A percentile compares a stretch with the other conserved stretches of the same genome.
Evolutionary conservation across 2,888 invertebrate genomes (phyloP).

Genomic region (Drosophila meridionalis): DNA sequence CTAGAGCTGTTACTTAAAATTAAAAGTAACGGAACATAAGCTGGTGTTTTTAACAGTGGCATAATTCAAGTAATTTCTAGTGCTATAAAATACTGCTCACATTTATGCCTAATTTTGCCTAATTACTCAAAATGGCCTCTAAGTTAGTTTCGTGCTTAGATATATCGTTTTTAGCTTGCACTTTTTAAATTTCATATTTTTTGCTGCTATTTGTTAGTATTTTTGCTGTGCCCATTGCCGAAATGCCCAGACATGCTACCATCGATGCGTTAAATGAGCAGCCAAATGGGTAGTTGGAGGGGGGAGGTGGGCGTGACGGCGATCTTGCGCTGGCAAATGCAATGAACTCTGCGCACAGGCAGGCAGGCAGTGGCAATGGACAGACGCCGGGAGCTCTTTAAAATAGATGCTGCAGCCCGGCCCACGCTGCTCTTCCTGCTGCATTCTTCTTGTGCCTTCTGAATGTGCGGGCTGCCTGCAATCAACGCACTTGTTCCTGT

Average conservation of each 20-base stretch:
- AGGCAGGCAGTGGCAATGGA: slow-evolving; percentile 18
- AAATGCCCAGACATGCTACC: slow-evolving; percentile 44
- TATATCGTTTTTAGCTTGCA: background rate
- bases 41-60: background rate
- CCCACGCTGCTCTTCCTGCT: slow-evolving; percentile 55
- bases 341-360: slow-evolving; percentile 62
- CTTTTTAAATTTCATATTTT: background rate
- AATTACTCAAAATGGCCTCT: slow-evolving; percentile 7
- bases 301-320: background rate
- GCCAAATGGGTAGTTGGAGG: slow-evolving; percentile 8
- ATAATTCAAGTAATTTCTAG: background rate
- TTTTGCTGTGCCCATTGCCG: slow-evolving; percentile 28
- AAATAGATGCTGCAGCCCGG: slow-evolving; percentile 57
- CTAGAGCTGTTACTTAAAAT: no score
- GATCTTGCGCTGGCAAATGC: slow-evolving; percentile 38
- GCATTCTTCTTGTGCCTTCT: slow-evolving; percentile 23
- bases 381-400: slow-evolving; percentile 57
- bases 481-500: slow-evolving; percentile 78
- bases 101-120: background rate
- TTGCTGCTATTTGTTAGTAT: slow-evolving; percentile 11
- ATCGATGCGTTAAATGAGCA: slow-evolving; percentile 57
- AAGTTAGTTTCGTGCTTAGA: background rate
- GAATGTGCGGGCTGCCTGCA: slow-evolving; percentile 66
- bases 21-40: no score
- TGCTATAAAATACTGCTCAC: background rate